These are phyloP conservation scores for Microctenopoma stevenorrisi DNA, from an alignment of 2,797 vertebrate species.

Conservation along the genomic window DNA sequence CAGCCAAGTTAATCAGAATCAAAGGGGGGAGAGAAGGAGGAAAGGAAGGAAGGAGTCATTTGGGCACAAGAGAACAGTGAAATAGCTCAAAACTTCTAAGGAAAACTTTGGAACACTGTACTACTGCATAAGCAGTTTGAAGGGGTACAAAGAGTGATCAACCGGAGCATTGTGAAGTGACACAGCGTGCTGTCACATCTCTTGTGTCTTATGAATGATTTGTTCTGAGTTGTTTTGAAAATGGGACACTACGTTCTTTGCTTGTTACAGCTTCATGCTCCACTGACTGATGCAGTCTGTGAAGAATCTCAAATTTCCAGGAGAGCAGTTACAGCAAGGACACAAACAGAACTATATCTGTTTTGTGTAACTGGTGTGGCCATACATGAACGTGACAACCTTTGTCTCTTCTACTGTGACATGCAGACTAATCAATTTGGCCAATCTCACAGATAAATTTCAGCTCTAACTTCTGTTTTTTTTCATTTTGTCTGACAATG, in stretches of 20 bases:
- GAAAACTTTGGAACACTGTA: slow-evolving; percentile 9
- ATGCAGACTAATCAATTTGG: too few species aligned
- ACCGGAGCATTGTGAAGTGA: slow-evolving; percentile 40
- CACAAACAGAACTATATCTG: too few species aligned
- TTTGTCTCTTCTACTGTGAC: too few species aligned
- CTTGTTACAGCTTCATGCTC: slow-evolving; percentile 36
- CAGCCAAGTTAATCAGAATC: slow-evolving; percentile 34
- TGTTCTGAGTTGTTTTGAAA: slow-evolving; percentile 28
- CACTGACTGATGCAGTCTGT: slow-evolving; percentile 16
- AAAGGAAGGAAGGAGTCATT: slow-evolving; percentile 1
- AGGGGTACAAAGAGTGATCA: slow-evolving; percentile 29
- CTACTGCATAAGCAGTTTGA: slow-evolving; percentile 4
- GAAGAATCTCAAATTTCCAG: slow-evolving; percentile 25
- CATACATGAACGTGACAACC: too few species aligned
- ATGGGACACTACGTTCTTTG: slow-evolving; percentile 50
- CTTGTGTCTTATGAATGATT: slow-evolving; percentile 24
- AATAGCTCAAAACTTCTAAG: slow-evolving; percentile 12
- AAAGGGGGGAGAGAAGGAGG: slow-evolving; percentile 10
- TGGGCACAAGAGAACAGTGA: background rate
- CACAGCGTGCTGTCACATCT: slow-evolving; percentile 47
- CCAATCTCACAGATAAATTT: too few species aligned
- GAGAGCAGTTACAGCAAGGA: background rate
- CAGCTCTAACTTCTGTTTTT: background rate
- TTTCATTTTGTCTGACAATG: background rate
- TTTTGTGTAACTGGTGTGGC: too few species aligned